Conservation (phyloP, 2,888 invertebrate species). For the Apoderus coryli region DNA sequence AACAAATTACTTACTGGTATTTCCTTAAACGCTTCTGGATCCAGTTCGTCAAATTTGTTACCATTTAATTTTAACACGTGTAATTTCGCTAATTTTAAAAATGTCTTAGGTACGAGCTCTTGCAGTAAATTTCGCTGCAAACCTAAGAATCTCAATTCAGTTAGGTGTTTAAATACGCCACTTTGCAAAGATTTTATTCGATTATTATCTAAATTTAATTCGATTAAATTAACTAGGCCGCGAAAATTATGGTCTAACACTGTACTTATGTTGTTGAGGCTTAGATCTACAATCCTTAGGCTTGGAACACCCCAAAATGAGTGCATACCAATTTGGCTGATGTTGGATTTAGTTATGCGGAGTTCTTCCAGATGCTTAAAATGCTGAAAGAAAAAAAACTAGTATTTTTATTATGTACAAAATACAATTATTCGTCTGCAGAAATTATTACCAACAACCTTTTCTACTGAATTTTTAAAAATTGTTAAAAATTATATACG, state of each 20-base stretch:
- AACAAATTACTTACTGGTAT: conserved; percentile 41
- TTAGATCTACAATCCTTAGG: conserved; percentile 46
- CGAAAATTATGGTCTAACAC: conserved; percentile 60
- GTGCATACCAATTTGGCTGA: conserved; percentile 64
- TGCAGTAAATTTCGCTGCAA: conserved; percentile 52
- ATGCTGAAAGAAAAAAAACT: conserved; percentile 20
- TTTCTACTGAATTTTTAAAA: too few species aligned
- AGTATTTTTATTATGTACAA: too few species aligned
- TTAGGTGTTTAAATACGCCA: conserved; percentile 59
- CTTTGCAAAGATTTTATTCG: conserved; percentile 59
- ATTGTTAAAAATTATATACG: too few species aligned
- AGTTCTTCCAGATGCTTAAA: conserved; percentile 49
- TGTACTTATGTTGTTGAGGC: conserved; percentile 56
- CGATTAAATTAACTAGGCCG: conserved; percentile 56
- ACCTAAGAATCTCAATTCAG: conserved; percentile 50
- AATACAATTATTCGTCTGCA: too few species aligned
- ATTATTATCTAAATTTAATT: conserved; percentile 60
- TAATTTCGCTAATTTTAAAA: conserved; percentile 58
- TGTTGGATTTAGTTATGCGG: conserved; percentile 54
- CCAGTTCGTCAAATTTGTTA: conserved; percentile 57
- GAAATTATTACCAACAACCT: too few species aligned
- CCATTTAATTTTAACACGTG: conserved; percentile 58
- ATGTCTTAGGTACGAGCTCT: conserved; percentile 54
- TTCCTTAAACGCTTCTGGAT: conserved; percentile 68
- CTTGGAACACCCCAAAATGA: conserved; percentile 65